These are phyloP conservation scores for Spermophilus dauricus DNA, from an alignment of 2,113 vertebrate species.

Conservation along the genomic window DNA sequence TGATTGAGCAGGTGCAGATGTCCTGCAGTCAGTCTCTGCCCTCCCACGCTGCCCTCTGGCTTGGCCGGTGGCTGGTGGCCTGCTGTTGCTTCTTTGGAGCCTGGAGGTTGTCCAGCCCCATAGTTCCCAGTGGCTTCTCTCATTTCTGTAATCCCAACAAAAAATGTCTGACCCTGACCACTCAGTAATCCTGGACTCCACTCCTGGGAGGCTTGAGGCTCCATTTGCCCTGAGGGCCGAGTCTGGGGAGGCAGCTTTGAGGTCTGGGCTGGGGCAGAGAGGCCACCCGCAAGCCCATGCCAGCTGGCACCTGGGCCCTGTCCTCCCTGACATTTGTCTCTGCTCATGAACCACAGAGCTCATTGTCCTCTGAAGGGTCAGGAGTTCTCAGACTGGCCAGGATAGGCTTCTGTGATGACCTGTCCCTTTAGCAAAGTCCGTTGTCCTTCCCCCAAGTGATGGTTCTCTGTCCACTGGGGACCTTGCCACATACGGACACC, in stretches of 20 bases:
- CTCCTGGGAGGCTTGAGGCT: not conserved
- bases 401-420: not conserved
- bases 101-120: accelerated
- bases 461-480: not conserved
- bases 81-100: no score
- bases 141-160: not conserved
- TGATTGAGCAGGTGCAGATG: no score
- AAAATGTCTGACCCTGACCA: conserved; percentile 1
- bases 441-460: accelerated
- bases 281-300: no score
- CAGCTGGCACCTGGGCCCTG: accelerated
- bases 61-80: not conserved
- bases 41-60: not conserved
- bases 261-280: no score
- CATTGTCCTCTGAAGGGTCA: not conserved
- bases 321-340: not conserved
- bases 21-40: not conserved
- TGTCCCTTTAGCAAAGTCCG: not conserved
- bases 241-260: not conserved
- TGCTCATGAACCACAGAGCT: accelerated
- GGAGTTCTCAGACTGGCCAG: no score
- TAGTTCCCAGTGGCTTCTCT: not conserved
- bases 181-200: not conserved
- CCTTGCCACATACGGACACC: not conserved
- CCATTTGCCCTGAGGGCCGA: not conserved